Base-by-base conservation (phyloP, 1,140 invertebrate genomes). In the Tenebrio molitor region DNA sequence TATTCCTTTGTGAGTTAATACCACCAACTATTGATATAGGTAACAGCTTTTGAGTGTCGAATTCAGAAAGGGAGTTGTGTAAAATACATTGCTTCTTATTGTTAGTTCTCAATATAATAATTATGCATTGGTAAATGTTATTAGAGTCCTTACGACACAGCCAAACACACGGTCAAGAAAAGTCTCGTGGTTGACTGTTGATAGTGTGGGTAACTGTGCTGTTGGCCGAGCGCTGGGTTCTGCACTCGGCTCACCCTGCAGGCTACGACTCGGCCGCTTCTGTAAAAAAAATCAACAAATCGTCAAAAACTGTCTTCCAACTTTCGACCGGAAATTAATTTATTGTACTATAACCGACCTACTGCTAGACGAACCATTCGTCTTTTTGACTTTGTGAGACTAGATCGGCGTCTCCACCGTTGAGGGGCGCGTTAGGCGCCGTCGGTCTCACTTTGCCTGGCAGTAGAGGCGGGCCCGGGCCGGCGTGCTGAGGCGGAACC, bases 391-490 rank as follows among this genome's bases (percentile, higher is more conserved):
- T 78, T 64, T 79, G 78, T 34, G 77, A 74, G 74, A 80, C 79
- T 77, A 79, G 79, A 68, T 80, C 79, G 39, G 80, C 75, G 68
- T 80, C 78, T 44, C 77, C 78, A 41, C 76, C 78, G 70, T 77
- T 78, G 58, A 74, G 74, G 72, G 80, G 74, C 74, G 74, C 76
- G 71, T 78, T 71, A 42, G 41, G 67, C 58, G 68, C 46, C 58
- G 68, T 25, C 15, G 15, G 70, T 75, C 87, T 90, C 85, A 91
- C 87, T 89, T 89, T 90, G 87, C 89, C 89, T 86, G 90, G 89
- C 87, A 90, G 87, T 89, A 90, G 87, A 88, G 89, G 88, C 86
- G 89, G 88, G 84, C 89, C 89, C 87, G 87, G 87, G 84, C 87
- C 87, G 83, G 82, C 80, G 75, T 88, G 87, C 85, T 88, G 88